A percentile compares a stretch with the other conserved stretches of the same genome.
Conservation (phyloP, 2,888 invertebrate genomes). For the Megamerina dolium region DNA sequence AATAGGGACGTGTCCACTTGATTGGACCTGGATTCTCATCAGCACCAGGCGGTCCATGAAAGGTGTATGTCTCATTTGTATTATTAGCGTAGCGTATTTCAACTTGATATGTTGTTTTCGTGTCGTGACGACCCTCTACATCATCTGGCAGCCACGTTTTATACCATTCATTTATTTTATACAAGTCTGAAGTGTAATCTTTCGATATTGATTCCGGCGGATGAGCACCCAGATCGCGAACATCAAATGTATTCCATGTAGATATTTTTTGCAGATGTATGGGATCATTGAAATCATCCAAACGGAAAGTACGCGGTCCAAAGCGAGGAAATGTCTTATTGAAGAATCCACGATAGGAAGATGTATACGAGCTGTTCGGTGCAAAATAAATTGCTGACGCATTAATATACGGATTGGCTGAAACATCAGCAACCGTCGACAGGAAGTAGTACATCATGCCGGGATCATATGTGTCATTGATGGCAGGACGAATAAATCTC, state of each 20-base stretch:
- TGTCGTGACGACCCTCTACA: conserved; percentile 75
- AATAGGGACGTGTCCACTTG: conserved; percentile 90
- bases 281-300: conserved; percentile 93
- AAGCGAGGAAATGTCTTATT: conserved; percentile 92
- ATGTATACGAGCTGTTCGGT: conserved; percentile 88
- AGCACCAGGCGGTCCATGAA: conserved; percentile 86
- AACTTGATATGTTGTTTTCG: conserved; percentile 89
- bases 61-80: conserved; percentile 93
- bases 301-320: conserved; percentile 85
- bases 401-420: conserved; percentile 85
- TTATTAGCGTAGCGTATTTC: conserved; percentile 90
- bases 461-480: conserved; percentile 90
- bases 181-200: conserved; percentile 88
- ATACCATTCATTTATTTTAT: conserved; percentile 93
- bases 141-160: conserved; percentile 85
- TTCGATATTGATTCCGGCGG: conserved; percentile 69
- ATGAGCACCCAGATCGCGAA: conserved; percentile 81
- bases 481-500: conserved; percentile 81
- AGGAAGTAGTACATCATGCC: conserved; percentile 98
- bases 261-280: conserved; percentile 92
- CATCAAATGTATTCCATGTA: conserved; percentile 85
- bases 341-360: conserved; percentile 91
- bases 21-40: conserved; percentile 91
- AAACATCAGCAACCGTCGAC: conserved; percentile 91
- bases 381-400: conserved; percentile 91